phyloP scores from a whole-genome alignment of 2,888 invertebrate species.

The Erpobdella octoculata region DNA sequence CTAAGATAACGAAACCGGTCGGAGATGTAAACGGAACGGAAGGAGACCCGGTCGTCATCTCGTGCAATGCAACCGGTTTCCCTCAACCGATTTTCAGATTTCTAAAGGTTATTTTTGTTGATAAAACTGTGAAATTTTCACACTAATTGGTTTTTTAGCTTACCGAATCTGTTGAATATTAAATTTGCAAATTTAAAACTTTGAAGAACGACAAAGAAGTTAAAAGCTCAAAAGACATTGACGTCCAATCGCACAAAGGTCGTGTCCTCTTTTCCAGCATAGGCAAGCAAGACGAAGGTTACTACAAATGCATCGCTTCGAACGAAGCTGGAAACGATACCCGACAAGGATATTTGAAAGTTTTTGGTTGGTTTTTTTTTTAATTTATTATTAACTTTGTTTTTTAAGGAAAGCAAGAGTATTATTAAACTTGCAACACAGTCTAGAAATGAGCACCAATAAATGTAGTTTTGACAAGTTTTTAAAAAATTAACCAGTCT shows the following conservation, averaged over 20 bases:
- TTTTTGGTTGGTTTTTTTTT: slow-evolving; percentile 36
- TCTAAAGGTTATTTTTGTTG: slow-evolving; percentile 35
- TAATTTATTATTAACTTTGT: too few species aligned
- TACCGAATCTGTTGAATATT: too few species aligned
- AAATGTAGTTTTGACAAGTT: too few species aligned
- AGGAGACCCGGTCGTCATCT: slow-evolving; percentile 32
- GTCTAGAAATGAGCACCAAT: too few species aligned
- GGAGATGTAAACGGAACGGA: slow-evolving; percentile 32
- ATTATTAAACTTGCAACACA: too few species aligned
- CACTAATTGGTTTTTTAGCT: too few species aligned
- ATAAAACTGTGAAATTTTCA: too few species aligned
- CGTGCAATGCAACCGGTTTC: slow-evolving; percentile 36
- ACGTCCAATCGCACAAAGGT: slow-evolving; percentile 1
- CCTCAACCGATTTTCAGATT: slow-evolving; percentile 38
- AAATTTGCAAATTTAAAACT: too few species aligned
- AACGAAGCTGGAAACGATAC: slow-evolving; percentile 34
- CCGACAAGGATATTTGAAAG: slow-evolving; percentile 29
- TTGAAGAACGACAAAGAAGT: too few species aligned
- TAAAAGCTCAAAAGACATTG: neutral
- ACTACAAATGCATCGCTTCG: slow-evolving; percentile 35
- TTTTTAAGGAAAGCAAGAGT: too few species aligned
- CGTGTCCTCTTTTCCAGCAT: slow-evolving; percentile 25
- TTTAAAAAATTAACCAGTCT: too few species aligned
- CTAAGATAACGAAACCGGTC: slow-evolving; percentile 28
- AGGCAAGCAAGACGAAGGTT: slow-evolving; percentile 33